Conservation (phyloP, 2,113 vertebrate genomes). For the Misgurnus mizolepis region DNA sequence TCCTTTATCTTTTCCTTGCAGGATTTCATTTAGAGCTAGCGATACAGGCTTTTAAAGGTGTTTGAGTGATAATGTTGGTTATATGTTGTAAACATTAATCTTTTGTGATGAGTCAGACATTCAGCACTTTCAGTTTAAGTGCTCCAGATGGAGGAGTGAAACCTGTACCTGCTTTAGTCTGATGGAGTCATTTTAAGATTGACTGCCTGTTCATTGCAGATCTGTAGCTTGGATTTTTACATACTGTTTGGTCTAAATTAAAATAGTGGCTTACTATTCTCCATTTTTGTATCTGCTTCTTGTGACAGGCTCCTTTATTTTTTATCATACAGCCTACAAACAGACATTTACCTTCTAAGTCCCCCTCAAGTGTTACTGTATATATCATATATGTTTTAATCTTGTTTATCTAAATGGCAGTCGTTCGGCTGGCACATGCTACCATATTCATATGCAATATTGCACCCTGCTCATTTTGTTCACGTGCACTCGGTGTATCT, state of each 20-base stretch:
- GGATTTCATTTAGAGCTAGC: not conserved
- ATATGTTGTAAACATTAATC: not conserved
- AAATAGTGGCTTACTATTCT: not conserved
- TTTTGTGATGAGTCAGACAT: slow-evolving; percentile 22
- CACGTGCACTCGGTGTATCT: too few relatives aligned
- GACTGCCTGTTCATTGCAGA: not conserved
- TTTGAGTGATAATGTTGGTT: slow-evolving; percentile 1
- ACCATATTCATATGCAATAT: too few relatives aligned
- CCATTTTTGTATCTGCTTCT: not conserved
- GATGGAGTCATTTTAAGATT: not conserved
- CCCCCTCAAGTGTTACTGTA: too few relatives aligned
- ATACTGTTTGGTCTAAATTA: too few relatives aligned
- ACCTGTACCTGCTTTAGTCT: not conserved
- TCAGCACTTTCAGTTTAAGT: slow-evolving; percentile 1
- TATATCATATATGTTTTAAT: too few relatives aligned
- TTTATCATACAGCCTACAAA: not conserved
- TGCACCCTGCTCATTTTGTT: too few relatives aligned
- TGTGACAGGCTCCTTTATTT: not conserved
- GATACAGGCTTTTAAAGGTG: not conserved
- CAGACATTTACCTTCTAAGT: slow-evolving; percentile 6
- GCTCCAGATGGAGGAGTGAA: slow-evolving; percentile 16
- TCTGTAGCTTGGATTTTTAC: not conserved
- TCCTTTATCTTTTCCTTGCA: not conserved
- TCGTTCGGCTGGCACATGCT: too few relatives aligned
- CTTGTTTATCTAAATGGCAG: too few relatives aligned